Conservation (phyloP, 2,113 vertebrate species). For the Cranoglanis bouderius region DNA sequence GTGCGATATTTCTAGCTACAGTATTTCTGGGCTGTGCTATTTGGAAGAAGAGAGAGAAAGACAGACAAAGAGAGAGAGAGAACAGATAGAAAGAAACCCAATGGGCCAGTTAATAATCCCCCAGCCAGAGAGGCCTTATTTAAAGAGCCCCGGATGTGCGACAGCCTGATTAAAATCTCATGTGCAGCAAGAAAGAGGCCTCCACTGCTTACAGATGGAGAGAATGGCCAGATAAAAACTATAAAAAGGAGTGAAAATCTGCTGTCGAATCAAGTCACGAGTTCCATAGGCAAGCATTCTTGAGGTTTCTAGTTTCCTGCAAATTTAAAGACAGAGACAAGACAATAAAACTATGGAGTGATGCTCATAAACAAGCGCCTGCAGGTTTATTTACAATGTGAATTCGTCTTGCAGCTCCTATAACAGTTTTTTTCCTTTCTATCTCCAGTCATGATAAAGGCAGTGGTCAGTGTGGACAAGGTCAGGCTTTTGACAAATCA, state of each 20-base stretch:
- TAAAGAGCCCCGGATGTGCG: slow-evolving; percentile 36
- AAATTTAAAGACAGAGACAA: background rate
- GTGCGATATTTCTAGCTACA: slow-evolving; percentile 4
- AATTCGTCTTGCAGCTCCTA: slow-evolving; percentile 8
- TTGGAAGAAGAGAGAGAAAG: background rate
- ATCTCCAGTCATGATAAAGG: slow-evolving; percentile 40
- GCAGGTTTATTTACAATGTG: slow-evolving; percentile 5
- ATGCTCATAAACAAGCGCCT: slow-evolving; percentile 19
- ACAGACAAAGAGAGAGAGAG: slow-evolving; percentile 6
- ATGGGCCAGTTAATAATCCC: slow-evolving; percentile 52
- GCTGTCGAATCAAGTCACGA: background rate
- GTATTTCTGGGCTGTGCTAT: slow-evolving; percentile 1
- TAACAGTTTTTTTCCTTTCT: background rate
- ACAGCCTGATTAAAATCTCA: slow-evolving; percentile 42
- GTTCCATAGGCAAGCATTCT: slow-evolving; percentile 1
- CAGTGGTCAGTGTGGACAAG: slow-evolving; percentile 51
- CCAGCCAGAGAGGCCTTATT: slow-evolving; percentile 36
- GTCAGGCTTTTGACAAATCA: slow-evolving; percentile 60
- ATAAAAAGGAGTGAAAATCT: background rate
- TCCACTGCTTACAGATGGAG: background rate
- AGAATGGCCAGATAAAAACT: background rate
- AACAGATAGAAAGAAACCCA: slow-evolving; percentile 40
- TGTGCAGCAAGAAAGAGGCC: slow-evolving; percentile 21
- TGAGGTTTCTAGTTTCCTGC: background rate
- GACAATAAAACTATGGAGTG: background rate